Evolutionary conservation across 2,797 vertebrate genomes (phyloP).

Genomic region (Australoheros facetus): DNA sequence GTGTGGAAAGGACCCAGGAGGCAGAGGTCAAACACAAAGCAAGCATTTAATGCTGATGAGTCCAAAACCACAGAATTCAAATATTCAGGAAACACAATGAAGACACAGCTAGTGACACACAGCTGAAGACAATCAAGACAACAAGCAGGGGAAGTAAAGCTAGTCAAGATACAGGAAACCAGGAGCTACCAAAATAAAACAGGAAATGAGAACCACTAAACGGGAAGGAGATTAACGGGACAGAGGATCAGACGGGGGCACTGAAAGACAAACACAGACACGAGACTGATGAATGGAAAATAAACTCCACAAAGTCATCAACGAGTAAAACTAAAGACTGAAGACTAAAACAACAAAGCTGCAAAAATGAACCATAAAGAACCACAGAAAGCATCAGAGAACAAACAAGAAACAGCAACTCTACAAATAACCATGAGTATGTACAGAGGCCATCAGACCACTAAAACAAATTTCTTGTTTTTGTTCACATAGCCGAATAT

Average conservation of each 20-base stretch:
- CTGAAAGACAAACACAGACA: too few species aligned
- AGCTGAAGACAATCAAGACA: neutral
- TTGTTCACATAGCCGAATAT: neutral
- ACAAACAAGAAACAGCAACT: neutral
- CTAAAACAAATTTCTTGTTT: too few species aligned
- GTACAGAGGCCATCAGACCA: neutral
- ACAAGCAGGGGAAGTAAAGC: neutral
- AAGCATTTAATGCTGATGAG: neutral
- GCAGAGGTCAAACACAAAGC: neutral
- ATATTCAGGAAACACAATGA: neutral
- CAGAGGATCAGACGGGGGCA: too few species aligned
- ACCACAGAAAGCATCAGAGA: neutral
- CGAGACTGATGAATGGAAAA: too few species aligned
- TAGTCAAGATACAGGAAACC: neutral
- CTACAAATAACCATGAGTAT: too few species aligned
- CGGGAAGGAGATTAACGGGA: too few species aligned
- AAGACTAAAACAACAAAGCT: neutral
- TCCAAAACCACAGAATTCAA: neutral
- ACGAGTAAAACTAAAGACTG: too few species aligned
- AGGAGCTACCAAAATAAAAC: neutral
- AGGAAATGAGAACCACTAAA: neutral
- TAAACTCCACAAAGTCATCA: too few species aligned
- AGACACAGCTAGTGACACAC: neutral
- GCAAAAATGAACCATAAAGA: neutral
- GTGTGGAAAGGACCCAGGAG: neutral